A percentile compares a stretch with the other conserved stretches of the same genome.
phyloP scores from a whole-genome alignment of 1,140 invertebrate species.

The Leptinotarsa undecemlineata region DNA sequence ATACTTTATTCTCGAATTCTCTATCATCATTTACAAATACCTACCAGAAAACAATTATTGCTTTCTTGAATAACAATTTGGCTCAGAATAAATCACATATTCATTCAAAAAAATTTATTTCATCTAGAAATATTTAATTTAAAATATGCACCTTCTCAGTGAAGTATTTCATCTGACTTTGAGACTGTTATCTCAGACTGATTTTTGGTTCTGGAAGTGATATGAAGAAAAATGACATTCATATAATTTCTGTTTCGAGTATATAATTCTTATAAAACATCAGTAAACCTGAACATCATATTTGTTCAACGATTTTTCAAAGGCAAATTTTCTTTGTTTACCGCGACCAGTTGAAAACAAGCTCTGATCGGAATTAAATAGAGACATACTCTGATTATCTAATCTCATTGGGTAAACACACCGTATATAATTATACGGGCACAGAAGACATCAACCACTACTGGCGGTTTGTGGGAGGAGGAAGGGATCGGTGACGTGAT shows the following conservation, averaged over 20 bases:
- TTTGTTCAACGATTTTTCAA: background rate
- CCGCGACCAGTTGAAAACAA: slow-evolving; percentile 21
- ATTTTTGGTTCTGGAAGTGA: too few species aligned
- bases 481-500: slow-evolving; percentile 39
- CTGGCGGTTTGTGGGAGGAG: slow-evolving; percentile 25
- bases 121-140: too few species aligned
- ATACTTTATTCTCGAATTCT: too few species aligned
- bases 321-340: slow-evolving; percentile 20
- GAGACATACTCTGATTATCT: slow-evolving; percentile 31
- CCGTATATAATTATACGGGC: slow-evolving; percentile 46
- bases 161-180: background rate
- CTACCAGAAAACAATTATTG: too few species aligned
- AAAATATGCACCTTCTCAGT: too few species aligned
- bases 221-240: too few species aligned
- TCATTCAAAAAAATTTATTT: too few species aligned
- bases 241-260: too few species aligned
- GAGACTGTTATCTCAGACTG: background rate
- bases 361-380: slow-evolving; percentile 30
- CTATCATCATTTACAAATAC: too few species aligned
- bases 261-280: too few species aligned
- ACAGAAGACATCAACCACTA: slow-evolving; percentile 27
- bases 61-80: too few species aligned
- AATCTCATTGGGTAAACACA: slow-evolving; percentile 41
- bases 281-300: background rate
- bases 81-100: too few species aligned